Percentiles rank a stretch among this genome's conserved stretches.
phyloP scores from a whole-genome alignment of 2,113 vertebrate species.

The Origma solitaria region DNA sequence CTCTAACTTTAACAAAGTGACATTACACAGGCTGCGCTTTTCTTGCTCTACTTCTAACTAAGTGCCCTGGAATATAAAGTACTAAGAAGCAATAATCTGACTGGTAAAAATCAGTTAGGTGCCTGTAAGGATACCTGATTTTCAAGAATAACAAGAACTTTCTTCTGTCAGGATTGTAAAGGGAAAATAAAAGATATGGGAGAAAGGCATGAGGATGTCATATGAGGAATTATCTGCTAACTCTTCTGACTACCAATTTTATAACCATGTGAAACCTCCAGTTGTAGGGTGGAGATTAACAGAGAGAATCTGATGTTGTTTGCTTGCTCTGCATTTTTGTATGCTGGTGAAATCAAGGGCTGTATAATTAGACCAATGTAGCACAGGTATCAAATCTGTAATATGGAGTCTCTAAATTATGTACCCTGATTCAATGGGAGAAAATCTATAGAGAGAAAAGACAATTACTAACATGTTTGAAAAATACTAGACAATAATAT shows the following conservation, averaged over 20 bases:
- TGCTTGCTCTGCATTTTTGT: not conserved
- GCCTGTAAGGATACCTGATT: not conserved
- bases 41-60: not conserved
- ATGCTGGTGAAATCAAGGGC: not conserved
- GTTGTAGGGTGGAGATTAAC: not conserved
- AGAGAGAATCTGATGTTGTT: not conserved
- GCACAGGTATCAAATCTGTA: not conserved
- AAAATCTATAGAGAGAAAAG: not conserved
- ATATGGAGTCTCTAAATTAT: not conserved
- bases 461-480: not conserved
- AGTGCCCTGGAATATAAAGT: not conserved
- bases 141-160: not conserved
- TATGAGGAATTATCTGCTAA: not conserved
- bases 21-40: not conserved
- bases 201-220: not conserved
- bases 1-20: not conserved
- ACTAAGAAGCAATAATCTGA: not conserved
- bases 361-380: not conserved
- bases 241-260: not conserved
- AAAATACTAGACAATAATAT: not conserved
- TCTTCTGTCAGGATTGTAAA: not conserved
- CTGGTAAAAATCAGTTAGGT: not conserved
- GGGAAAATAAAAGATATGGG: not conserved
- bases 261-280: not conserved
- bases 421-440: not conserved